phyloP scores from a whole-genome alignment of 2,113 vertebrate species.

The Poeciliopsis prolifica region DNA sequence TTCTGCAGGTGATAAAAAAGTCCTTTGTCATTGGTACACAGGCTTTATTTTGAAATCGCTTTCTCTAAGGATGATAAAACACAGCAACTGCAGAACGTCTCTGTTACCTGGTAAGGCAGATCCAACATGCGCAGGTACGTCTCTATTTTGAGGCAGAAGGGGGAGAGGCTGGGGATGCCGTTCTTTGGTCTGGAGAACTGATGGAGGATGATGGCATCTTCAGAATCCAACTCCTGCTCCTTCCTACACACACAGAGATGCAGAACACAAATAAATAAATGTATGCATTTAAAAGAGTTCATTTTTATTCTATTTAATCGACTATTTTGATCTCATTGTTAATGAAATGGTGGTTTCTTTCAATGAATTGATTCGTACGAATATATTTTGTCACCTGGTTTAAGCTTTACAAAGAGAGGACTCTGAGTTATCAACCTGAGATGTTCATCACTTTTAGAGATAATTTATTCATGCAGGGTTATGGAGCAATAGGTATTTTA shows the following conservation, averaged over 20 bases:
- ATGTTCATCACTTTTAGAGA: background rate
- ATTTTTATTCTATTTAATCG: background rate
- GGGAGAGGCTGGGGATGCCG: constrained; percentile 93
- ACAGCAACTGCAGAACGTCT: background rate
- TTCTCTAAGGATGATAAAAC: too few relatives aligned
- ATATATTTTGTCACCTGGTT: too few relatives aligned
- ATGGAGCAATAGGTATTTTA: too few relatives aligned
- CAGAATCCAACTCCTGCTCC: constrained; percentile 95
- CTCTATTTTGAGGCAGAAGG: constrained; percentile 98
- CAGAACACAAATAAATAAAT: background rate
- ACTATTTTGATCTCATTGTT: background rate
- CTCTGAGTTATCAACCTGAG: too few relatives aligned
- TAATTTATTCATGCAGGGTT: background rate
- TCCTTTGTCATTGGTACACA: too few relatives aligned
- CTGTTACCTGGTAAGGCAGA: constrained; percentile 94
- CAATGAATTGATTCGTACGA: too few relatives aligned
- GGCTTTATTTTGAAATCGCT: too few relatives aligned
- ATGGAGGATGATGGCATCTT: constrained; percentile 98
- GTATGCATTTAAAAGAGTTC: background rate
- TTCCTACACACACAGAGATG: constrained; percentile 80
- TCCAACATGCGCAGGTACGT: constrained; percentile 97
- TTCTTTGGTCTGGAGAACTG: constrained; percentile 96
- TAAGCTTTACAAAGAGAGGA: too few relatives aligned
- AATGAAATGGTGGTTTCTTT: background rate
- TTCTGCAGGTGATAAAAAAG: constrained; percentile 79